Conservation (phyloP, 1,140 invertebrate genomes). For the Macrocentrus cingulum region DNA sequence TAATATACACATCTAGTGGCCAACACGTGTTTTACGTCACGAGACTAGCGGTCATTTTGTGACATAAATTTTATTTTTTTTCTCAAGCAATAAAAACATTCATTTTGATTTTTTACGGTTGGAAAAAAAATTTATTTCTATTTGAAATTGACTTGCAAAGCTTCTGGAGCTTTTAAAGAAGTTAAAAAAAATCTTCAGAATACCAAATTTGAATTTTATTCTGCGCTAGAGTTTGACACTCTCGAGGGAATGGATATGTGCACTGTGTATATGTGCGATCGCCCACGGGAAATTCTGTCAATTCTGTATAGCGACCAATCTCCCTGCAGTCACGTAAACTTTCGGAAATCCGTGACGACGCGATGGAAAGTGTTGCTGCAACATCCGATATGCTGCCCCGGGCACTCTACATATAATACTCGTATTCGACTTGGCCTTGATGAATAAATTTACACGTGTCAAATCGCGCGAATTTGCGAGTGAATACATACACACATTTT, state of each 20-base stretch:
- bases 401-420: neutral
- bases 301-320: constrained; percentile 27
- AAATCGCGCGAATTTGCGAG: constrained; percentile 16
- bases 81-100: too few relatives aligned
- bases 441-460: constrained; percentile 31
- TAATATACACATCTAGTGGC: too few relatives aligned
- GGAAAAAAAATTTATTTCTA: too few relatives aligned
- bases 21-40: too few relatives aligned
- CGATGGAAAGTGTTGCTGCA: neutral
- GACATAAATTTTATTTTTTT: too few relatives aligned
- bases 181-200: neutral
- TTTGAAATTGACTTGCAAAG: too few relatives aligned
- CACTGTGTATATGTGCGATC: constrained; percentile 35
- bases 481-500: too few relatives aligned
- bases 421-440: constrained; percentile 14
- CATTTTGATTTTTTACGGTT: too few relatives aligned
- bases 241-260: constrained; percentile 32
- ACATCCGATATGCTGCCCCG: neutral
- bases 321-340: constrained; percentile 39
- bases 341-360: constrained; percentile 27
- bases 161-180: too few relatives aligned
- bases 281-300: constrained; percentile 43
- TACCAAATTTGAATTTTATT: neutral
- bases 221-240: constrained; percentile 32
- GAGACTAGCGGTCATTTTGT: too few relatives aligned